Evolutionary conservation across 2,888 invertebrate genomes (phyloP).

Genomic region (Acanthococcus lagerstroemiae): DNA sequence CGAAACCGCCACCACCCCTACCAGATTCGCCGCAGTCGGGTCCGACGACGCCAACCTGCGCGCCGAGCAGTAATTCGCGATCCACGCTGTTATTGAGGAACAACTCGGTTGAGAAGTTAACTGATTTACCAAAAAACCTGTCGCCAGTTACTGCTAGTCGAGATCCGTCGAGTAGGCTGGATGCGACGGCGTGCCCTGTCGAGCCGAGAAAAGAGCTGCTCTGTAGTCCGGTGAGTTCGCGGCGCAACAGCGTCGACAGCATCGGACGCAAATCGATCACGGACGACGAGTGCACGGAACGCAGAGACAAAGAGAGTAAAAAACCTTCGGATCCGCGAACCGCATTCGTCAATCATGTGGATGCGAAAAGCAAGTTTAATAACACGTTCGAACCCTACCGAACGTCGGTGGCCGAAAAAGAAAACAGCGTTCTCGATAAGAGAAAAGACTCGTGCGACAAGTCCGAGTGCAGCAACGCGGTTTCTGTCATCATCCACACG

Average conservation of each 20-base stretch:
- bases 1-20: neutral
- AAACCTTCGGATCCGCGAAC: neutral
- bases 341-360: slow-evolving; percentile 5
- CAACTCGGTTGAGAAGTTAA: slow-evolving; percentile 31
- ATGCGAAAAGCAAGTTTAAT: neutral
- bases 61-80: slow-evolving; percentile 1
- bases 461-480: neutral
- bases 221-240: slow-evolving; percentile 5
- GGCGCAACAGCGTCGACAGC: slow-evolving; percentile 19
- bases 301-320: neutral
- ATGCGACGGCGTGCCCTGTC: neutral
- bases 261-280: slow-evolving; percentile 9
- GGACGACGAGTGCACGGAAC: neutral
- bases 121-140: slow-evolving; percentile 27
- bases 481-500: slow-evolving; percentile 16
- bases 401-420: neutral
- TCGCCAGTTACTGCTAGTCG: slow-evolving; percentile 21
- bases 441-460: slow-evolving; percentile 19
- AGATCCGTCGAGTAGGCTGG: slow-evolving; percentile 12
- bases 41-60: neutral
- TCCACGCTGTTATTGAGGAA: slow-evolving; percentile 13
- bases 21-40: neutral
- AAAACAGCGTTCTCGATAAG: slow-evolving; percentile 23
- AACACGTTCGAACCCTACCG: neutral
- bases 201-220: neutral